Base-by-base conservation (phyloP, 2,113 vertebrate species). In the Hymenochirus boettgeri region DNA sequence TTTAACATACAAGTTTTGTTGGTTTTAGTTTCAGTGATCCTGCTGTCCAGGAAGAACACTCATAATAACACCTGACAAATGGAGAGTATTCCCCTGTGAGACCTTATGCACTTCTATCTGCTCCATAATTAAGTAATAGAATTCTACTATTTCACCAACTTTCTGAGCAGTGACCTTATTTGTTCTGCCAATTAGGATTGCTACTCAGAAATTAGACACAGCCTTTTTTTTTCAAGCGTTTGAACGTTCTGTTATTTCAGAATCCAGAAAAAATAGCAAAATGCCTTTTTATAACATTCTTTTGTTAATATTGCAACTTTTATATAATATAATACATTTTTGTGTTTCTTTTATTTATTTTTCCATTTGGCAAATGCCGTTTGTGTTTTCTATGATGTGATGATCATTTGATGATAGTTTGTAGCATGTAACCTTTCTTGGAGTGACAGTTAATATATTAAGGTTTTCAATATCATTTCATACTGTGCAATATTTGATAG, bases 91-190 rank as follows among this genome's bases (percentile, higher is more conserved):
- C n/a, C 11, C 39, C n/a, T n/a, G 5, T 1, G 4, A 42, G 39
- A 42, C 39, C 7, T 42, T 42, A 1, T 42, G 39, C 39, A 2
- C 39, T 42, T 42, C 13, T 42, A 2, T 42, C 11, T 42, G 39
- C 17, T n/a, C 39, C 11, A n/a, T 42, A 42, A 42, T 42, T 42
- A 42, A 42, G 39, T 42, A 42, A 42, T 42, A 42, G 39, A 42
- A 42, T 42, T 42, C 39, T 5, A 15, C 3, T 17, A 42, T 17
- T 42, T 42, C 39, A 42, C 39, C 15, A 15, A 5, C 17, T 42
- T 42, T 42, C 9, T 42, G 39, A 42, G 39, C 39, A 42, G 39
- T 15, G 17, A 9, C 6, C 39, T 17, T 17, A 42, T 42, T 18
- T 42, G 39, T 42, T 42, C 15, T 42, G 11, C 39, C 39, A 42